phyloP scores from a whole-genome alignment of 2,797 vertebrate species.

The Cuculus canorus region DNA sequence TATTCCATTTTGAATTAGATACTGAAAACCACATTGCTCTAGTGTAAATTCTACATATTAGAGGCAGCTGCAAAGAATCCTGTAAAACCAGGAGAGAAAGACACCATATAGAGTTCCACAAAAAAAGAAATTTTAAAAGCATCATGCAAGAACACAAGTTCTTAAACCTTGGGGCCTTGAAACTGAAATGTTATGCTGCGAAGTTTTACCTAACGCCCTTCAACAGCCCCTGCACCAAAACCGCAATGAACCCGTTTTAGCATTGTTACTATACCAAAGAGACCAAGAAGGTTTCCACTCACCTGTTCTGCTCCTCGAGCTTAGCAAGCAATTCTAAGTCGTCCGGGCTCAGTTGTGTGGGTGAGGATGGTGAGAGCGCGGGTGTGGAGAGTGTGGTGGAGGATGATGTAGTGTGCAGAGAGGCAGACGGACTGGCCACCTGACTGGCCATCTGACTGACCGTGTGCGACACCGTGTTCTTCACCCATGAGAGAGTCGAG shows the following conservation, averaged over 20 bases:
- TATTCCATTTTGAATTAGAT: background rate
- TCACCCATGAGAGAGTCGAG: slow-evolving; percentile 99
- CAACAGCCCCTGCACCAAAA: background rate
- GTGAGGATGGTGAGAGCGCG: slow-evolving; percentile 85
- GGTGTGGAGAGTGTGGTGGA: slow-evolving; percentile 90
- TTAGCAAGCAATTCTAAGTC: slow-evolving; percentile 94
- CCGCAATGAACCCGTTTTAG: background rate
- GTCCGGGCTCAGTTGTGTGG: slow-evolving; percentile 91
- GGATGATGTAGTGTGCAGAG: slow-evolving; percentile 84
- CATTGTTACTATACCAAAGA: background rate
- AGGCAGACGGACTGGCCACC: slow-evolving; percentile 92
- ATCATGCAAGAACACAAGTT: background rate
- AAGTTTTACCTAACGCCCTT: background rate
- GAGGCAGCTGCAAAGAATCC: background rate
- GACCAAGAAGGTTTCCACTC: slow-evolving; percentile 32
- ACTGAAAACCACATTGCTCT: background rate
- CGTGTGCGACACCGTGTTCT: slow-evolving; percentile 96
- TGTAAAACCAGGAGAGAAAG: background rate
- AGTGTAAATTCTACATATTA: background rate
- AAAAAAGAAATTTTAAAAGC: background rate
- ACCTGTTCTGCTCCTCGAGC: slow-evolving; percentile 98
- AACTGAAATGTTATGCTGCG: background rate
- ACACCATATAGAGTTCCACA: background rate
- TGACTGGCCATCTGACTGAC: slow-evolving; percentile 99
- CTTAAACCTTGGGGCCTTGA: background rate